Conservation (phyloP, 2,113 vertebrate genomes). For the Hypanus sabinus region DNA sequence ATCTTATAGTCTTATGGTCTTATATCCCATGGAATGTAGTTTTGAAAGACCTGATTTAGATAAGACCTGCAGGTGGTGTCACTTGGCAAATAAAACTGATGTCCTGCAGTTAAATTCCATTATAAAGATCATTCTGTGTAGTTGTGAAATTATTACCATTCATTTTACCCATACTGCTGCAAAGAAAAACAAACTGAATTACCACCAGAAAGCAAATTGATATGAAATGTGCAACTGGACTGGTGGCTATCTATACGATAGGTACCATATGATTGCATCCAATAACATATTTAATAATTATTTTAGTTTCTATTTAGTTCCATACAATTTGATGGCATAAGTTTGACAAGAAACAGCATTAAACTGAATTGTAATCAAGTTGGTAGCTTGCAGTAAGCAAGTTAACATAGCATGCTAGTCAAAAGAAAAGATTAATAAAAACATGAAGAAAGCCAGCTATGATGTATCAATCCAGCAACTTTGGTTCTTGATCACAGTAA, state of each 20-base stretch:
- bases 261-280: not conserved
- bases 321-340: not conserved
- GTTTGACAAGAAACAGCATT: not conserved
- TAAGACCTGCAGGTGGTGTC: too few species aligned
- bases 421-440: not conserved
- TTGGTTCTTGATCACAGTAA: not conserved
- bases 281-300: not conserved
- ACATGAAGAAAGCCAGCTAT: not conserved
- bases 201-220: not conserved
- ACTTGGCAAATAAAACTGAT: too few species aligned
- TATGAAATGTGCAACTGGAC: not conserved
- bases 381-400: not conserved
- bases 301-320: not conserved
- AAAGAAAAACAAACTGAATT: not conserved
- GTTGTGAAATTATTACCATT: not conserved
- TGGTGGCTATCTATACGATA: not conserved
- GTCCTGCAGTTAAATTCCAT: not conserved
- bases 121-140: not conserved
- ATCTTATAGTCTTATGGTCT: too few species aligned
- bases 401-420: not conserved
- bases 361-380: not conserved
- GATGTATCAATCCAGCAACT: not conserved
- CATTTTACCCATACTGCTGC: not conserved
- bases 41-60: too few species aligned
- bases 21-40: too few species aligned